Evolutionary conservation across 2,797 vertebrate genomes (phyloP).

Genomic region (Poecile montanus): DNA sequence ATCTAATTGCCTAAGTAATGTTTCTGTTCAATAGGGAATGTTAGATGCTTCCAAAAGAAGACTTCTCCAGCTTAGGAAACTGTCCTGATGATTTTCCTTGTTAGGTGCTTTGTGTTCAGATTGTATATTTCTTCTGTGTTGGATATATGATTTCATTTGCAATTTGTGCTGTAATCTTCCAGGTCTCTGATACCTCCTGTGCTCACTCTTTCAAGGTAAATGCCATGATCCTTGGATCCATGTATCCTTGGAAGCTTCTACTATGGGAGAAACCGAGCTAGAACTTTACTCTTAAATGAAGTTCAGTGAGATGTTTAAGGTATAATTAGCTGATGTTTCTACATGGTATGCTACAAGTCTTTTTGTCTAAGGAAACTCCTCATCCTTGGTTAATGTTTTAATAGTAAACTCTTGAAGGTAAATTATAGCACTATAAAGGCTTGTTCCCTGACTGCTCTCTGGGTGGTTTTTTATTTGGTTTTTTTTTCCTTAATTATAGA

Average conservation of each 20-base stretch:
- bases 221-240: background rate
- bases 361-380: background rate
- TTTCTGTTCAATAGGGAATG: background rate
- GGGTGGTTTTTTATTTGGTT: fast-evolving
- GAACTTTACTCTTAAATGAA: background rate
- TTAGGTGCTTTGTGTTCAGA: background rate
- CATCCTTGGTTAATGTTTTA: background rate
- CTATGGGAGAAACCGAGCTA: background rate
- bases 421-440: background rate
- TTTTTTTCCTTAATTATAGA: background rate
- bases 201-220: background rate
- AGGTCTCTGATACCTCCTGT: background rate
- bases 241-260: background rate
- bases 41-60: background rate
- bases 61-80: background rate
- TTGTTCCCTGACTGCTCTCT: background rate
- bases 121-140: background rate
- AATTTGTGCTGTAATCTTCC: background rate
- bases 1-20: background rate
- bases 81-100: background rate
- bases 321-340: background rate
- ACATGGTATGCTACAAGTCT: background rate
- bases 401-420: background rate
- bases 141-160: background rate
- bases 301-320: background rate